Evolutionary conservation across 2,797 vertebrate genomes (phyloP), one percentile per base, ranked within the genome.

Genomic region (Clamator glandarius): DNA sequence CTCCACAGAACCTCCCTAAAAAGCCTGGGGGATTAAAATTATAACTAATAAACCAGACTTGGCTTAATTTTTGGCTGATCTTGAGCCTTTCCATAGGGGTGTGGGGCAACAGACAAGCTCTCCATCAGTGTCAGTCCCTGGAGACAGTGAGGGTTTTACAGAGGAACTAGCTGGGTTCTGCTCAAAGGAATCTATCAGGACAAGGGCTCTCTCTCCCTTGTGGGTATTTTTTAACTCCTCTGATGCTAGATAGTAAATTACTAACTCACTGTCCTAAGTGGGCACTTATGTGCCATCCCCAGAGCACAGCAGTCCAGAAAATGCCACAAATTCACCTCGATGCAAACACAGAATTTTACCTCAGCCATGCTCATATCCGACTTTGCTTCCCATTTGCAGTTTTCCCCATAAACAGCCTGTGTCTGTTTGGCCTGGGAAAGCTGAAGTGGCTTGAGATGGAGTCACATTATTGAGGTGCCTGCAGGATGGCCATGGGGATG

Each of bases 401-500:
- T 80, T 35, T 66, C 15, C 13, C 33, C 75, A 21, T 26, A 6
- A 78, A 24, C 25, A 64, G 26, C 6, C 2, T 0, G 4, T 17
- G 9, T 44, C 50, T 50, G 16, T 1, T 1, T 5, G 36, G 8
- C 52, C 46, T 0, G 11, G 23, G 26, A 62, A 39, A 52, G 50
- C 25, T 15, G 48, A 8, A 50, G 31, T 13, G 26, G 11, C 14
- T 64, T 28, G 68, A 26, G 80, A 4, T 1, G 6, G 66, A 52
- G 44, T 11, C 5, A 14, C 2, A 2, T 4, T 11, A 10, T 21
- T 1, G 26, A 41, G 59, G 58, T 36, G 42, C 15, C 28, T 5
- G 0, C 0, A 16, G 77, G n/a, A 20, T 0, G 0, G 21, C 36
- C 10, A 6, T 19, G 39, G 35, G 29, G 17, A 3, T 11, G 2